Conservation (phyloP, 2,113 vertebrate genomes). For the Anguilla rostrata region DNA sequence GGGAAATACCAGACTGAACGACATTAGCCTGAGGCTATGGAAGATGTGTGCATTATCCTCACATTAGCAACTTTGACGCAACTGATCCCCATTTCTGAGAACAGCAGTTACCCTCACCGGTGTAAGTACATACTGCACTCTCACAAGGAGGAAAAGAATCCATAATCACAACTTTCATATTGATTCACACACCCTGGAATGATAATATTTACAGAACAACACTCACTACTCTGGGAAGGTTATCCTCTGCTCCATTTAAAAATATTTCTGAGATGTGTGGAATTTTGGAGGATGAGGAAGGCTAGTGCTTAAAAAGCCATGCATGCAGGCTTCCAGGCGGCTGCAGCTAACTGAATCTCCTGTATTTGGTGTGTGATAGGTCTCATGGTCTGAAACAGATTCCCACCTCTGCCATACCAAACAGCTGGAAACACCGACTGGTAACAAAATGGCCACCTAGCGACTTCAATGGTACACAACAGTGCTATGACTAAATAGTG, state of each 20-base stretch:
- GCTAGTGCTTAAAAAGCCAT: no score
- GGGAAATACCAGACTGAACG: neutral
- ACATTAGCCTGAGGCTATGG: neutral
- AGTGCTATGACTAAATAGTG: no score
- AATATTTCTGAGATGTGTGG: neutral
- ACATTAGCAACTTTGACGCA: neutral
- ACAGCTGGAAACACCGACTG: no score
- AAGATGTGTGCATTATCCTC: neutral
- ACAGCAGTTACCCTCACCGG: neutral
- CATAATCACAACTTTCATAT: neutral
- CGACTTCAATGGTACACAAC: no score
- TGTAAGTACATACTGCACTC: neutral
- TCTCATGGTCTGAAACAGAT: no score
- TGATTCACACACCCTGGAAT: neutral
- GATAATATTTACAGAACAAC: neutral
- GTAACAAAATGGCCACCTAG: no score
- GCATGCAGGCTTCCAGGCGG: no score
- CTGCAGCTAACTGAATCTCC: no score
- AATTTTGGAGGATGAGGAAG: neutral
- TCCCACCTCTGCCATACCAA: no score
- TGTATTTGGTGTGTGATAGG: no score
- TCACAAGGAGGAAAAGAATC: neutral
- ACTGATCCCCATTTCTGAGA: neutral
- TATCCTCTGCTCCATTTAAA: neutral
- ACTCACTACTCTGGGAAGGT: neutral